phyloP scores from a whole-genome alignment of 37 sponge, comb jelly and placozoan species.

The Theonella swinhoei region DNA sequence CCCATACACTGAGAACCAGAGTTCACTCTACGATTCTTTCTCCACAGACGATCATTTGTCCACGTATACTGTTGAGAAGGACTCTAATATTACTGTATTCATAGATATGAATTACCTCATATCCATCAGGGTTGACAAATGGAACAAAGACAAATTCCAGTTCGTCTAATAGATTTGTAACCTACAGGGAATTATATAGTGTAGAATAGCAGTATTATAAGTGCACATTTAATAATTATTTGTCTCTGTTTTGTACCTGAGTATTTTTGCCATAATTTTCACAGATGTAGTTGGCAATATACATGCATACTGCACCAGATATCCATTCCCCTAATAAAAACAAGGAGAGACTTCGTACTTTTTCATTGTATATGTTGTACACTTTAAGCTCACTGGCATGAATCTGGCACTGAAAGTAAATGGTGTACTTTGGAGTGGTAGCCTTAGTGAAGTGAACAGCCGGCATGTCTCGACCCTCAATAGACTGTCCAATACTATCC shows the following conservation, averaged over 20 bases:
- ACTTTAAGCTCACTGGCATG: constrained; percentile 84
- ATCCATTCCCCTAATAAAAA: constrained; percentile 83
- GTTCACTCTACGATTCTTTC: constrained; percentile 63
- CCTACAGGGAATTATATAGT: constrained; percentile 2
- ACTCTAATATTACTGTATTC: neutral
- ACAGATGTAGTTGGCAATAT: constrained; percentile 56
- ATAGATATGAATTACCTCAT: constrained; percentile 51
- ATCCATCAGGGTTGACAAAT: constrained; percentile 87
- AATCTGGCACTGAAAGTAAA: constrained; percentile 80
- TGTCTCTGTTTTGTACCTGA: constrained; percentile 22
- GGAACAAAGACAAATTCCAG: constrained; percentile 71
- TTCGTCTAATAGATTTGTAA: constrained; percentile 10
- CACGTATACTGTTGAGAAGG: constrained; percentile 62
- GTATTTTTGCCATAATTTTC: constrained; percentile 45
- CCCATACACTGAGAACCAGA: constrained; percentile 50
- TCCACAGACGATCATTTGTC: constrained; percentile 73
- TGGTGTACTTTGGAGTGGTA: neutral
- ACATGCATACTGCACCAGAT: constrained; percentile 84
- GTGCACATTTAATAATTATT: neutral
- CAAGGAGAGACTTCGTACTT: too few relatives aligned
- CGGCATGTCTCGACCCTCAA: constrained; percentile 41
- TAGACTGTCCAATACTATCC: constrained; percentile 51
- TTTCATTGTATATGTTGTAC: too few relatives aligned
- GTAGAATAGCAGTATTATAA: neutral
- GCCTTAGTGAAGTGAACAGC: constrained; percentile 63